Conservation (phyloP, 2,797 vertebrate species). For the Triplophysa bombifrons region DNA sequence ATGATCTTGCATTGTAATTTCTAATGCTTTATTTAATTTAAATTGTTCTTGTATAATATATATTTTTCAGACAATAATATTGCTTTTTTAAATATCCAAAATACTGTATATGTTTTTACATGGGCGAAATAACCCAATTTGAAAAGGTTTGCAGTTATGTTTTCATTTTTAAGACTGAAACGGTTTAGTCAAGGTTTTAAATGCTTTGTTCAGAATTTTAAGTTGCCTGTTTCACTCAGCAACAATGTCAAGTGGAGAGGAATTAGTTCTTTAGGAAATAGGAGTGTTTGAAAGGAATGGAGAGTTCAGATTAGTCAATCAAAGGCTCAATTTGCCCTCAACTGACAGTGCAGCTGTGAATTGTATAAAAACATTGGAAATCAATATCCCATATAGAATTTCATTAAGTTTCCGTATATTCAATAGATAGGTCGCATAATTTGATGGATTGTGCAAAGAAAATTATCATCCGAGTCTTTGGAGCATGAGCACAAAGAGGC, state of each 20-base stretch:
- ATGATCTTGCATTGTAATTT: not conserved
- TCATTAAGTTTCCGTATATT: conserved; percentile 99
- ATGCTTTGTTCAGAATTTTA: conserved; percentile 22
- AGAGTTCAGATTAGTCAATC: conserved; percentile 81
- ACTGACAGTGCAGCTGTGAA: conserved; percentile 92
- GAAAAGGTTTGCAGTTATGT: not conserved
- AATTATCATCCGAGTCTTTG: conserved; percentile 85
- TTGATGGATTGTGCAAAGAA: conserved; percentile 87
- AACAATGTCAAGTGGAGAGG: conserved; percentile 26
- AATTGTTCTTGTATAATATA: not conserved
- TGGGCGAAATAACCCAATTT: not conserved
- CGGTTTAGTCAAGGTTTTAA: conserved; percentile 18
- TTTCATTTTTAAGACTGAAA: not conserved
- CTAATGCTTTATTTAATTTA: not conserved
- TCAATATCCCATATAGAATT: conserved; percentile 99
- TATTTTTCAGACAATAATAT: not conserved
- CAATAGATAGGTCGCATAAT: conserved; percentile 95
- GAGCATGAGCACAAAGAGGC: conserved; percentile 71
- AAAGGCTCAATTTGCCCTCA: conserved; percentile 86
- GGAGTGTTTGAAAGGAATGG: conserved; percentile 80
- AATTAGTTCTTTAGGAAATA: conserved; percentile 60
- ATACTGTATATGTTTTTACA: not conserved
- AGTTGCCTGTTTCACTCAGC: conserved; percentile 20
- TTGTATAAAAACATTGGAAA: conserved; percentile 99
- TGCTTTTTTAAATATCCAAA: not conserved